Evolutionary conservation across 2,113 vertebrate genomes (phyloP).

Genomic region (Rhinopomastus cyanomelas): DNA sequence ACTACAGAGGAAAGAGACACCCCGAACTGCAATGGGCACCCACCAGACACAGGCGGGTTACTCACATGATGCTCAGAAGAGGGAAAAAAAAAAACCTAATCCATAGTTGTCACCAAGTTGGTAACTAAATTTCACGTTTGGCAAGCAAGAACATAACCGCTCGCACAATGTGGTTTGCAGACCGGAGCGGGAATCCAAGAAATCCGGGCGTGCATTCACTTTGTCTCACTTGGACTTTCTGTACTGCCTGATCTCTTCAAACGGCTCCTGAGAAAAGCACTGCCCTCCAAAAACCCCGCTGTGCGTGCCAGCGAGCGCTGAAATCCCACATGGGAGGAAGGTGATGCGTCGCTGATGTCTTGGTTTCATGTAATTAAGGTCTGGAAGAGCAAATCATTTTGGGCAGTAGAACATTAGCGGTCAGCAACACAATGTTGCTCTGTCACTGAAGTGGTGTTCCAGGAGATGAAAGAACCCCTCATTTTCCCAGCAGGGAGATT

Average conservation of each 20-base stretch:
- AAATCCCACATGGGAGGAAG: neutral
- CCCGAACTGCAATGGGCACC: neutral
- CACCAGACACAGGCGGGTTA: neutral
- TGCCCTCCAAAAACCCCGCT: neutral
- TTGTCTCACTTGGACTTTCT: neutral
- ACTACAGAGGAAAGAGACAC: neutral
- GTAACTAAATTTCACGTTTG: slow-evolving; percentile 65
- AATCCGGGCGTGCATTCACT: slow-evolving; percentile 28
- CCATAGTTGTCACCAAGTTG: slow-evolving; percentile 16
- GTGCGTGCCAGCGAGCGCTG: neutral
- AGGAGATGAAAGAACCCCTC: neutral
- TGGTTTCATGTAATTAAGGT: neutral
- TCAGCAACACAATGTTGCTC: neutral
- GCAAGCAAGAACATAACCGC: slow-evolving; percentile 61
- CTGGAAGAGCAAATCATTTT: neutral
- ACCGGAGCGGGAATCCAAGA: slow-evolving; percentile 33
- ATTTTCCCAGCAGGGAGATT: neutral
- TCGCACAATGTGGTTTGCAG: slow-evolving; percentile 38
- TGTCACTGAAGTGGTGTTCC: neutral
- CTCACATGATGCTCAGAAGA: neutral
- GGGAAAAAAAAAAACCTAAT: neutral
- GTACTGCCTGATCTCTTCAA: neutral
- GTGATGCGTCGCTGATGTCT: neutral
- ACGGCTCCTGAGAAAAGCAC: neutral
- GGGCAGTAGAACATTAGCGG: neutral